Percentiles rank a stretch among this genome's conserved stretches.
phyloP scores from a whole-genome alignment of 2,888 invertebrate species.

The Coleophora flavipennella region DNA sequence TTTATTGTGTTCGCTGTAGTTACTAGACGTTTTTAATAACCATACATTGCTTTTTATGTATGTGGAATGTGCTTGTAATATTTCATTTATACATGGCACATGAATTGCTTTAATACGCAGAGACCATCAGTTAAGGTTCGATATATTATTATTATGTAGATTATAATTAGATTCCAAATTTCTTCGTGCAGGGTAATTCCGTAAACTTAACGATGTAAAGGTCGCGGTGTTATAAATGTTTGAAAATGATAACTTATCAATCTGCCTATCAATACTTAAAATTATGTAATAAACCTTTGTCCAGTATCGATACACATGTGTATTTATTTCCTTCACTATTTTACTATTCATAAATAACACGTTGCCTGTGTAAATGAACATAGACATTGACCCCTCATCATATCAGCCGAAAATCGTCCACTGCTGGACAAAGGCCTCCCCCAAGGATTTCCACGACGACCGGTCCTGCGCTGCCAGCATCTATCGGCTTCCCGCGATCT shows the following conservation, averaged over 20 bases:
- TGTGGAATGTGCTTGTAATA: conserved; percentile 18
- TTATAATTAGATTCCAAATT: conserved; percentile 53
- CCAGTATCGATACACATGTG: conserved; percentile 17
- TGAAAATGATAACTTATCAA: conserved; percentile 34
- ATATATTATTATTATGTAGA: conserved; percentile 30
- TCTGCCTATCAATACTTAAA: conserved; percentile 31
- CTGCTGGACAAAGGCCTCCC: no score
- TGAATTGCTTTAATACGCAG: conserved; percentile 26
- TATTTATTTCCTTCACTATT: conserved; percentile 7
- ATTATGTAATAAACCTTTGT: conserved; percentile 36
- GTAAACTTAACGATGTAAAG: conserved; percentile 25
- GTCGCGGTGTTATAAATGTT: conserved; percentile 32
- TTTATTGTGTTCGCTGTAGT: conserved; percentile 14
- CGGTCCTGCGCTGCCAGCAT: no score
- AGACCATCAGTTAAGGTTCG: conserved; percentile 24
- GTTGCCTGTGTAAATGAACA: no score
- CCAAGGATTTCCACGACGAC: no score
- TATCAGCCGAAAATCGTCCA: no score
- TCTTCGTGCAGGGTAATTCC: conserved; percentile 64
- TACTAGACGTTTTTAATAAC: conserved; percentile 12
- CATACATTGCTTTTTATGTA: conserved; percentile 14
- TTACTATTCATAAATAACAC: no score
- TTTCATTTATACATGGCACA: conserved; percentile 14
- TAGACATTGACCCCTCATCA: no score
- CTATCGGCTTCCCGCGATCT: no score